Conservation (phyloP, 2,888 invertebrate species). For the Phasia obesa region DNA sequence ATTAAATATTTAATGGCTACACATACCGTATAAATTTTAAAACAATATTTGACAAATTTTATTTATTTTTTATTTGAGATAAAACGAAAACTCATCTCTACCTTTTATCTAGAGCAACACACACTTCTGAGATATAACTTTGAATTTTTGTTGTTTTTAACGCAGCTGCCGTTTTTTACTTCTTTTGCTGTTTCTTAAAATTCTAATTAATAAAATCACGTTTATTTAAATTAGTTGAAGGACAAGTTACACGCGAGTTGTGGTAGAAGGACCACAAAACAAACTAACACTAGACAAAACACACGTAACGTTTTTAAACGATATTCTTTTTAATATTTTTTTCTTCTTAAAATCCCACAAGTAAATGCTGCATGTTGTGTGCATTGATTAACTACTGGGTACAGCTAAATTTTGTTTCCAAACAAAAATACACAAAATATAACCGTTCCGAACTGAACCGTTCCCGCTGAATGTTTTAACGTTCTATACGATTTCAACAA, state of each 20-base stretch:
- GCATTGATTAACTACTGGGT: neutral
- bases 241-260: slow-evolving; percentile 7
- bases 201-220: slow-evolving; percentile 46
- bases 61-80: slow-evolving; percentile 4
- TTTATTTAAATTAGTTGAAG: slow-evolving; percentile 61
- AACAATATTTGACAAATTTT: too few relatives aligned
- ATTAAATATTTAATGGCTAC: too few relatives aligned
- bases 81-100: slow-evolving; percentile 27
- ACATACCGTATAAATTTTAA: too few relatives aligned
- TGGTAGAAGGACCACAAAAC: slow-evolving; percentile 12
- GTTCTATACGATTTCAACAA: slow-evolving; percentile 58
- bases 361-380: slow-evolving; percentile 60
- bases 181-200: neutral
- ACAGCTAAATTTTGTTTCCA: slow-evolving; percentile 10
- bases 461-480: neutral
- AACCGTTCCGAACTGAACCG: neutral
- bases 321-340: slow-evolving; percentile 7
- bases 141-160: slow-evolving; percentile 20
- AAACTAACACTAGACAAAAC: slow-evolving; percentile 29
- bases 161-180: slow-evolving; percentile 54
- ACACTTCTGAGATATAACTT: slow-evolving; percentile 4
- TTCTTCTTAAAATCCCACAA: slow-evolving; percentile 5
- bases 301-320: neutral
- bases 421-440: slow-evolving; percentile 8
- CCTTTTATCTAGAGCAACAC: slow-evolving; percentile 30